Evolutionary conservation across 2,113 vertebrate genomes (phyloP).

Genomic region (Sclerurus mexicanus): DNA sequence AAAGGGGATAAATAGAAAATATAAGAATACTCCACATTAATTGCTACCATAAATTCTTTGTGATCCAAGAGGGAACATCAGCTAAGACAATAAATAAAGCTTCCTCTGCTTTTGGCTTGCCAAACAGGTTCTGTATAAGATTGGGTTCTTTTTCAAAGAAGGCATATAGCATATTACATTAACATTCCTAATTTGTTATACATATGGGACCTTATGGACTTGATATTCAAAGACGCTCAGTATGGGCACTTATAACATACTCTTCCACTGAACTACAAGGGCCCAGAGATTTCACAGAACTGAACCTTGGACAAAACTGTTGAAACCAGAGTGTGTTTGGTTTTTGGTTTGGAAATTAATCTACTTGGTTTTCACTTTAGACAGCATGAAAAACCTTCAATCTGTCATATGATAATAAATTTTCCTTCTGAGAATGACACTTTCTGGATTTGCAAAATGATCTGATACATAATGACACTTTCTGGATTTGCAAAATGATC

Average conservation of each 20-base stretch:
- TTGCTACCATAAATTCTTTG: neutral
- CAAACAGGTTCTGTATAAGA: neutral
- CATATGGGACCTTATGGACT: neutral
- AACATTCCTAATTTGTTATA: neutral
- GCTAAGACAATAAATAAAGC: neutral
- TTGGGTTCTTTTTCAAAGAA: accelerated
- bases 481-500: neutral
- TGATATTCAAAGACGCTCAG: neutral
- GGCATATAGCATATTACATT: neutral
- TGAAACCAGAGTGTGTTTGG: neutral
- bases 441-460: neutral
- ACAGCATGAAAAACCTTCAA: neutral
- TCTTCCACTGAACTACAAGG: neutral
- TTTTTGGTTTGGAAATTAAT: neutral
- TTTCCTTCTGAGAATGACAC: neutral
- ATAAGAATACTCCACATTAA: neutral
- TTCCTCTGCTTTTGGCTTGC: neutral
- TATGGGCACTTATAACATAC: neutral
- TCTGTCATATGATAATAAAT: neutral
- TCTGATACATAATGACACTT: neutral
- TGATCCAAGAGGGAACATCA: neutral
- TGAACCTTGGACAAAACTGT: neutral
- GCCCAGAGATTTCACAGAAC: neutral
- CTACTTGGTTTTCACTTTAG: neutral
- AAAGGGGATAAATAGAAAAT: neutral